Conservation (phyloP, 2,888 invertebrate species). For the Limnephilus rhombicus region DNA sequence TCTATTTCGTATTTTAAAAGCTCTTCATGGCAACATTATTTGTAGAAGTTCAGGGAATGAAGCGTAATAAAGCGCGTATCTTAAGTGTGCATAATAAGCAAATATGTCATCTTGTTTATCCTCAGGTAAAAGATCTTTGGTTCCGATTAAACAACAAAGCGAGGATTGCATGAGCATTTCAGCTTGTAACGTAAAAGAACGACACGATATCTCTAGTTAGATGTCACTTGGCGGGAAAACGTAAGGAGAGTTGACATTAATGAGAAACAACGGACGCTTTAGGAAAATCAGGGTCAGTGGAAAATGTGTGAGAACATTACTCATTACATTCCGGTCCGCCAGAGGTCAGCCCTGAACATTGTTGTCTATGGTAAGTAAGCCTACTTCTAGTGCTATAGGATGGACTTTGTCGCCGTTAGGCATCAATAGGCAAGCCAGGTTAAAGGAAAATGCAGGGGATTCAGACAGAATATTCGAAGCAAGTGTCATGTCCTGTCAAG, state of each 20-base stretch:
- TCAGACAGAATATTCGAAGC: no score
- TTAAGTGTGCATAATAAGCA: background rate
- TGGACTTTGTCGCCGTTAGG: background rate
- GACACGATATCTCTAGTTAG: background rate
- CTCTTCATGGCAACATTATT: background rate
- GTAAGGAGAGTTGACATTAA: constrained; percentile 32
- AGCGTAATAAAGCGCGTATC: background rate
- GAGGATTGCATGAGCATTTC: background rate
- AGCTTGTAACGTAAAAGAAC: background rate
- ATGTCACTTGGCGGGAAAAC: constrained; percentile 14
- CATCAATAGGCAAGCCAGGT: background rate
- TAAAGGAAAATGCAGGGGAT: no score
- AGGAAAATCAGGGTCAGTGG: constrained; percentile 60
- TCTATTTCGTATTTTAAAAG: no score
- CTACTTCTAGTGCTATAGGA: background rate
- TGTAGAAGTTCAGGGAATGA: background rate
- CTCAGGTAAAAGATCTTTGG: constrained; percentile 11
- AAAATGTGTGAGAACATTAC: constrained; percentile 58
- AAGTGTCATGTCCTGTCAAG: background rate
- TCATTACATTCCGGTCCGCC: constrained; percentile 44
- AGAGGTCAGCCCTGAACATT: constrained; percentile 29
- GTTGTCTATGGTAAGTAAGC: background rate
- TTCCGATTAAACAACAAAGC: constrained; percentile 1
- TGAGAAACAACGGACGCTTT: constrained; percentile 55
- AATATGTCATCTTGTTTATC: background rate